Percentiles rank a stretch among this genome's conserved stretches.
These are phyloP conservation scores for Labroides dimidiatus DNA, from an alignment of 2,797 vertebrate species.

Conservation along the genomic window DNA sequence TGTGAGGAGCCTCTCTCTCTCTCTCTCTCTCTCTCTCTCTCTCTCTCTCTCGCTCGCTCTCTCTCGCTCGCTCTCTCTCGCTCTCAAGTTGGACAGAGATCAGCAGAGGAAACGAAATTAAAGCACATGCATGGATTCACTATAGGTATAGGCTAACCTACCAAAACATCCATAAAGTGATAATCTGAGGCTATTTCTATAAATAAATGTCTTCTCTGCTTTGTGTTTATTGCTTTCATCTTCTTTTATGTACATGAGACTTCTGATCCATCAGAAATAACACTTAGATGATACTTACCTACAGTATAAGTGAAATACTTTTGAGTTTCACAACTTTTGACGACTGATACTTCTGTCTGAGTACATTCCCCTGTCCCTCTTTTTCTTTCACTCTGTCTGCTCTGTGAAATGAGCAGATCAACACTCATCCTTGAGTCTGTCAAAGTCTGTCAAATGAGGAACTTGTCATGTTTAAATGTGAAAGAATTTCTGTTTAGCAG, in stretches of 20 bases:
- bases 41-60: neutral
- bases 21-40: neutral
- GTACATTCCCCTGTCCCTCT: neutral
- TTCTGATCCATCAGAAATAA: conserved; percentile 22
- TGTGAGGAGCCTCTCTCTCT: conserved; percentile 13
- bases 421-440: conserved; percentile 20
- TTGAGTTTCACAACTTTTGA: conserved; percentile 37
- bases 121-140: conserved; percentile 35
- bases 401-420: conserved; percentile 29
- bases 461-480: conserved; percentile 28
- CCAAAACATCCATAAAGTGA: conserved; percentile 31
- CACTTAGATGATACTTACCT: conserved; percentile 30
- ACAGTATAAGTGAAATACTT: conserved; percentile 39
- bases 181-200: conserved; percentile 38
- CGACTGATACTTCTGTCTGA: conserved; percentile 1
- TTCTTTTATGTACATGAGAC: neutral
- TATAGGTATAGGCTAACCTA: conserved; percentile 40
- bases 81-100: conserved; percentile 19
- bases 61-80: neutral
- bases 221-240: conserved; percentile 1
- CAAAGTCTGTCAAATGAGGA: conserved; percentile 30
- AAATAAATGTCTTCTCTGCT: conserved; percentile 41
- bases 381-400: conserved; percentile 39
- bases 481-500: conserved; percentile 32
- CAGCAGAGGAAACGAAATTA: conserved; percentile 34